Evolutionary conservation across 2,888 invertebrate genomes (phyloP), one percentile per base, ranked within the genome.

Genomic region (Malthinus flaveolus): DNA sequence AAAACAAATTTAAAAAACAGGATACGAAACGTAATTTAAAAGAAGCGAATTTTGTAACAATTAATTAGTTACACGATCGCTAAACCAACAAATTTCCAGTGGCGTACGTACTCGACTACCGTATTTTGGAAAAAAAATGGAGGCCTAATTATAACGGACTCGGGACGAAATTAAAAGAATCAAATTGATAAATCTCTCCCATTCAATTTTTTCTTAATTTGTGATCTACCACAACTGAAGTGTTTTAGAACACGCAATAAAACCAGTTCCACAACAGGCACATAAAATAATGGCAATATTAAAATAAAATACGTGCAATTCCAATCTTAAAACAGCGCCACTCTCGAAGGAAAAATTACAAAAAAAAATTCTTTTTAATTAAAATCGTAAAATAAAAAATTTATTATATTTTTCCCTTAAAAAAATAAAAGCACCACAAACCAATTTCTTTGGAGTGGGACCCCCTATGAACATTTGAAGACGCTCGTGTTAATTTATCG

Each of bases 401-500:
- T 23, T 23, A n/a, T n/a, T n/a, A 23, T 23, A 23, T 23, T 23
- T 23, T 23, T 23, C 23, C 23, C 23, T 23, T 23, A 23, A 23
- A 23, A 23, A 23, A 23, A 23, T 23, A 23, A 23, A 23, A 23
- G 23, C 5, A 23, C 62, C 5, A 23, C 62, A 69, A 68, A 66
- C 66, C 66, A 67, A 59, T 66, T 67, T 62, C 64, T 63, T 63
- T 60, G 59, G 64, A 53, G 59, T 64, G 62, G 65, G 72, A 71
- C 74, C 75, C 74, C 75, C 73, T 73, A 67, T 67, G 71, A 70
- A 65, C 64, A 63, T 60, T 39, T 58, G 51, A 62, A 68, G 73
- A 73, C 73, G 66, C 72, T 73, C 73, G 74, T 73, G 74, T 69
- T 71, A 75, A 75, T 73, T 71, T 75, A 75, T 73, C 65, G 66